These are phyloP conservation scores for Sebastolobus altivelis DNA, from an alignment of 2,797 vertebrate genomes.

Conservation along the genomic window DNA sequence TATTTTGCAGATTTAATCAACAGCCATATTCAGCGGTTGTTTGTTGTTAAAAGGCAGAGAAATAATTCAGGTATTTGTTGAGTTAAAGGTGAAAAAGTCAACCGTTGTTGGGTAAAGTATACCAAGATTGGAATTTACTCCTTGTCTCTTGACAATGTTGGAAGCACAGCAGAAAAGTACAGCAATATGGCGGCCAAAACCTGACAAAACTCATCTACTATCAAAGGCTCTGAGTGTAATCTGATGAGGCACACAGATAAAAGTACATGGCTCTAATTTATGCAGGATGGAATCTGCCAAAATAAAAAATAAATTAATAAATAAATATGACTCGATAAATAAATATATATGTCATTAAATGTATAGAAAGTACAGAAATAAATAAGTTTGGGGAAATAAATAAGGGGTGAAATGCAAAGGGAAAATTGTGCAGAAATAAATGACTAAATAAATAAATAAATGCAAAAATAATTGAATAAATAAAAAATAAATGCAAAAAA, in stretches of 20 bases:
- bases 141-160: neutral
- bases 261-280: neutral
- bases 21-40: neutral
- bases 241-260: conserved; percentile 13
- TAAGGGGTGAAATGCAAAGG: no score
- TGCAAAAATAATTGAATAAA: no score
- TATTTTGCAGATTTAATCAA: neutral
- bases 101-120: neutral
- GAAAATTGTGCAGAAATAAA: no score
- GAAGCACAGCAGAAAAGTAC: neutral
- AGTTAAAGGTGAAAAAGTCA: neutral
- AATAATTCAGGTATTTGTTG: neutral
- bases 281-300: no score
- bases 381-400: no score
- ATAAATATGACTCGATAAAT: no score
- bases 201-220: neutral
- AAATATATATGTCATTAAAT: no score
- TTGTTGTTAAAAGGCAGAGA: neutral
- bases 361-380: no score
- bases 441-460: no score
- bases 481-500: no score
- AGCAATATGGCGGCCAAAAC: neutral
- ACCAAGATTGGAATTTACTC: neutral
- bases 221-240: neutral
- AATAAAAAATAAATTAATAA: no score